A percentile compares a stretch with the other conserved stretches of the same genome.
Evolutionary conservation across 2,113 vertebrate genomes (phyloP).

Genomic region (Cavia porcellus): DNA sequence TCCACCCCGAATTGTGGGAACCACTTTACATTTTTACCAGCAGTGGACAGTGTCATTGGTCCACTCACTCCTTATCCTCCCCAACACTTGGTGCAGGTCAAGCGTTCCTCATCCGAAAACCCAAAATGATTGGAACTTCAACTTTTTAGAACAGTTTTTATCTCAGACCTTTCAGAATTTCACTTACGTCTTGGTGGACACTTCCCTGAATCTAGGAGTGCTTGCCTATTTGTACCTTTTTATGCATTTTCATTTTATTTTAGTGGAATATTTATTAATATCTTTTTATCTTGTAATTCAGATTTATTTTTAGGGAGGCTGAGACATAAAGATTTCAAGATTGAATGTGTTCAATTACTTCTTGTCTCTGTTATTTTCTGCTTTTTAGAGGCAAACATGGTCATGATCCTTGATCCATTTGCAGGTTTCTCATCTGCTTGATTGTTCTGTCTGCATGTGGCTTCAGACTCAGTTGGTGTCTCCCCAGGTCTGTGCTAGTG

Average conservation of each 20-base stretch:
- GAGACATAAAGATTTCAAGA: background rate
- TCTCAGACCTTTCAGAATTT: background rate
- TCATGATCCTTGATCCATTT: background rate
- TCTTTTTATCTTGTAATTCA: background rate
- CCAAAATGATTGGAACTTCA: background rate
- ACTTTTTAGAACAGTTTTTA: background rate
- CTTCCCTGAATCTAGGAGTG: background rate
- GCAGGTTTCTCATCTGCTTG: background rate
- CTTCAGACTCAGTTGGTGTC: background rate
- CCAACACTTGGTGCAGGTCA: background rate
- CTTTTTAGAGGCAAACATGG: background rate
- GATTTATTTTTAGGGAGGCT: conserved; percentile 8
- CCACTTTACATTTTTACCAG: background rate
- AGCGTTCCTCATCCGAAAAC: no score
- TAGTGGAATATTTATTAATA: background rate
- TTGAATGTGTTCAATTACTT: background rate
- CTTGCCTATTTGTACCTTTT: background rate
- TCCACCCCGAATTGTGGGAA: background rate
- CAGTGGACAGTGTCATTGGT: background rate
- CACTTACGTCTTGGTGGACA: background rate
- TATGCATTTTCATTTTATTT: background rate
- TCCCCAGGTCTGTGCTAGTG: background rate
- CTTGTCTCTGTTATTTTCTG: background rate
- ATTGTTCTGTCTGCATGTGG: background rate
- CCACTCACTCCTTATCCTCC: background rate